These are phyloP conservation scores for Caenorhabditis uteleia DNA, from an alignment of 2,888 invertebrate species.

Conservation along the genomic window DNA sequence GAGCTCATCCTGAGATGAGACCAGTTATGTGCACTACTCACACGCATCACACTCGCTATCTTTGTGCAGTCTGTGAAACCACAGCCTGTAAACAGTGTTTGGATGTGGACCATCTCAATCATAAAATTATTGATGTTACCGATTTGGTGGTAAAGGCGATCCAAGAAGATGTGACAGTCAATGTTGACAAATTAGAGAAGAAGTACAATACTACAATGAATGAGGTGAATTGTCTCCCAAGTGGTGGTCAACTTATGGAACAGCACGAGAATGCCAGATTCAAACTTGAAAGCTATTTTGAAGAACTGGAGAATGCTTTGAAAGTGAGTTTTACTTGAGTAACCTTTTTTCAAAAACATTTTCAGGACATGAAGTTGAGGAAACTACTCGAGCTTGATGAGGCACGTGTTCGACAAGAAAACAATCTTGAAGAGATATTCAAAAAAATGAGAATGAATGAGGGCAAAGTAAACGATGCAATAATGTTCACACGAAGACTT, in stretches of 20 bases:
- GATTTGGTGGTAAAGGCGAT: slow-evolving; percentile 45
- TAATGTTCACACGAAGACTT: slow-evolving; percentile 58
- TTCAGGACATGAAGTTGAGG: slow-evolving; percentile 20
- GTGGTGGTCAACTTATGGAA: slow-evolving; percentile 37
- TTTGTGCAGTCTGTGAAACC: slow-evolving; percentile 53
- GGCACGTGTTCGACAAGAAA: slow-evolving; percentile 55
- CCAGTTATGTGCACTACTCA: slow-evolving; percentile 49
- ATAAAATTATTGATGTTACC: slow-evolving; percentile 48
- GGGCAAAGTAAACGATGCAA: slow-evolving; percentile 56
- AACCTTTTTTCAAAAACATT: not conserved
- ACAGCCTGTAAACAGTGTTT: slow-evolving; percentile 51
- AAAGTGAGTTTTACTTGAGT: slow-evolving; percentile 11
- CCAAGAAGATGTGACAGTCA: slow-evolving; percentile 33
- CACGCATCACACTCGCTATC: slow-evolving; percentile 36
- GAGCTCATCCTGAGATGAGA: slow-evolving; percentile 32
- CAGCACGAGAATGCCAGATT: slow-evolving; percentile 56
- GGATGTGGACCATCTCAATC: slow-evolving; percentile 44
- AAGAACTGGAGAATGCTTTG: slow-evolving; percentile 17
- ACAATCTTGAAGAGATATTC: slow-evolving; percentile 54
- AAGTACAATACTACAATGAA: slow-evolving; percentile 48
- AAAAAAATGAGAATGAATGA: slow-evolving; percentile 55
- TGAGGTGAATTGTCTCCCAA: slow-evolving; percentile 51
- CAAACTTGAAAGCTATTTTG: slow-evolving; percentile 38
- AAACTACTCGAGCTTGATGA: slow-evolving; percentile 51
- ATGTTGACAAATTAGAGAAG: slow-evolving; percentile 42